These are phyloP conservation scores for Cyprinodon diabolis DNA, from an alignment of 2,797 vertebrate species.

Conservation along the genomic window DNA sequence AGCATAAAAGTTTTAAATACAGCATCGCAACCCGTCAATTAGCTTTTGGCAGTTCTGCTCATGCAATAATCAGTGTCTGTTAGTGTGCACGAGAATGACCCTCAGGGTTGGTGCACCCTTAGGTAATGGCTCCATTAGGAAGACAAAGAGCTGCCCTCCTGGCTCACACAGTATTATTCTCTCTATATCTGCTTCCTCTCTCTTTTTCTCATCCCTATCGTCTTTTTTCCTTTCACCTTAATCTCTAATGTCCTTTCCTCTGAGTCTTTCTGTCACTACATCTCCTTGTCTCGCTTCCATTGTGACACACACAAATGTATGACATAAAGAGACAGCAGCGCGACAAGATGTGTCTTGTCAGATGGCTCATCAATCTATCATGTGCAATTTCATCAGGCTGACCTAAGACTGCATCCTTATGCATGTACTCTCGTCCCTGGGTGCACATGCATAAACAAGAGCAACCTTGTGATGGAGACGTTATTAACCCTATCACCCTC, in stretches of 20 bases:
- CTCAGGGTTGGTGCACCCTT: slow-evolving; percentile 47
- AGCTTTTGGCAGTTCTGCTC: slow-evolving; percentile 44
- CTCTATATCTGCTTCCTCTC: slow-evolving; percentile 9
- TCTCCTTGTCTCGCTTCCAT: slow-evolving; percentile 10
- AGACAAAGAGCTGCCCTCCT: slow-evolving; percentile 62
- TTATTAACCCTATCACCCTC: slow-evolving; percentile 75
- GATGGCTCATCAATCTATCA: slow-evolving; percentile 58
- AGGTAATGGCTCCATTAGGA: slow-evolving; percentile 75
- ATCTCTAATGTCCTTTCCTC: slow-evolving; percentile 1
- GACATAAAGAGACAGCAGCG: slow-evolving; percentile 36
- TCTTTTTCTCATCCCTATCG: not conserved
- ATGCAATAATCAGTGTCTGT: slow-evolving; percentile 33
- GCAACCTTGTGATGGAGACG: slow-evolving; percentile 47
- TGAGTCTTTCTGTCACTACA: slow-evolving; percentile 4
- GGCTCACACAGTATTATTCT: slow-evolving; percentile 44
- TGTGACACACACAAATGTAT: slow-evolving; percentile 14
- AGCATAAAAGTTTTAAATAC: slow-evolving; percentile 41
- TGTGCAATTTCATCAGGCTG: slow-evolving; percentile 53
- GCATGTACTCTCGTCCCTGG: slow-evolving; percentile 15
- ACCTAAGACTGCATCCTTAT: slow-evolving; percentile 31
- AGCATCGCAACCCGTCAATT: slow-evolving; percentile 32
- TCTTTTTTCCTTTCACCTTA: slow-evolving; percentile 17
- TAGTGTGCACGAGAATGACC: slow-evolving; percentile 40
- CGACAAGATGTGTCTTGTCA: slow-evolving; percentile 36
- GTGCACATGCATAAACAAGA: slow-evolving; percentile 16